phyloP scores from a whole-genome alignment of 2,113 vertebrate species.

The Anolis carolinensis region DNA sequence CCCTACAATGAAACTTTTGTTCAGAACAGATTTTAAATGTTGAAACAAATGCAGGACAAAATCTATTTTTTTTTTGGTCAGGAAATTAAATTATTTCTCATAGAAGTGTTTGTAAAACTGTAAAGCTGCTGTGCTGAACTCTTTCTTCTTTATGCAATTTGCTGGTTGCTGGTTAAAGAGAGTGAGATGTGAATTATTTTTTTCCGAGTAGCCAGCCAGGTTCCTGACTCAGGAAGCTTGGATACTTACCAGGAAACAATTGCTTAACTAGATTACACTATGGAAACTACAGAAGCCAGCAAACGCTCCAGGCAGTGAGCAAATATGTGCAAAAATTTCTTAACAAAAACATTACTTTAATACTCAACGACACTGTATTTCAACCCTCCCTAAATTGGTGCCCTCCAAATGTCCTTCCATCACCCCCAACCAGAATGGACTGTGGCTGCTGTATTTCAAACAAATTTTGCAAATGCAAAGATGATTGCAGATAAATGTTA shows the following conservation, averaged over 20 bases:
- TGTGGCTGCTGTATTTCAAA: background rate
- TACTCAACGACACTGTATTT: slow-evolving; percentile 41
- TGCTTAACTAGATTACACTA: slow-evolving; percentile 78
- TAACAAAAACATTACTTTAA: slow-evolving; percentile 52
- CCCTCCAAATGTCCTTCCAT: background rate
- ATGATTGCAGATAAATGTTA: slow-evolving; percentile 16
- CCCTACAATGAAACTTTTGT: background rate
- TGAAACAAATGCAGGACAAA: background rate
- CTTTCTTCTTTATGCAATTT: slow-evolving; percentile 16
- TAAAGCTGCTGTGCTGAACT: slow-evolving; percentile 30
- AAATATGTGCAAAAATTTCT: slow-evolving; percentile 59
- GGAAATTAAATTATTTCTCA: slow-evolving; percentile 10
- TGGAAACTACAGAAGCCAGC: slow-evolving; percentile 73
- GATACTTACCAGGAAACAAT: slow-evolving; percentile 77
- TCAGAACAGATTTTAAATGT: background rate
- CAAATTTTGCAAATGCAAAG: slow-evolving; percentile 31
- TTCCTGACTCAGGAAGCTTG: slow-evolving; percentile 73
- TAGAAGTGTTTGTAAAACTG: slow-evolving; percentile 45
- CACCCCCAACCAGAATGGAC: background rate
- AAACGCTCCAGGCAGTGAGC: slow-evolving; percentile 60
- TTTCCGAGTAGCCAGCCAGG: slow-evolving; percentile 65
- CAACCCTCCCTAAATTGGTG: background rate
- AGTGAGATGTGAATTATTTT: slow-evolving; percentile 59
- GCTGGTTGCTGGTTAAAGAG: slow-evolving; percentile 42
- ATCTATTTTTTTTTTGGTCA: background rate